Percentiles rank a stretch among this genome's conserved stretches.
phyloP scores from a whole-genome alignment of 2,888 invertebrate species.

The Meteorus colon region DNA sequence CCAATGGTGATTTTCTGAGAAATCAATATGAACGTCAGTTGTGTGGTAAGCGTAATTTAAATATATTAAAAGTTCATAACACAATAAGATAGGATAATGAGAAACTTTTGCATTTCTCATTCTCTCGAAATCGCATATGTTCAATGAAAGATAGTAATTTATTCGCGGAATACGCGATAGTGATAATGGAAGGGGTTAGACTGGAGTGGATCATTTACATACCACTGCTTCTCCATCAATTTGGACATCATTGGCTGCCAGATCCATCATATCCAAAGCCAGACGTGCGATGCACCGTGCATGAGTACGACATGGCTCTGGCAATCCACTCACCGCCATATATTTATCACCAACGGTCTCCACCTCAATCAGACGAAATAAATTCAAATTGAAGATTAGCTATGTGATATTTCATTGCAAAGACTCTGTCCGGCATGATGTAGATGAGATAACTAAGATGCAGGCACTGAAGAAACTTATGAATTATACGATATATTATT shows the following conservation, averaged over 20 bases:
- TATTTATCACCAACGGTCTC: conserved; percentile 99
- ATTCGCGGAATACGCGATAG: not conserved
- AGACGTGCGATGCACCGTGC: conserved; percentile 92
- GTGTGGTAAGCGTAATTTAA: not conserved
- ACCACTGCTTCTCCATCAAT: conserved; percentile 93
- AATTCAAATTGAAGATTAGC: too few relatives aligned
- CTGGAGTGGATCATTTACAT: conserved; percentile 69
- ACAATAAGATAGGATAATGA: not conserved
- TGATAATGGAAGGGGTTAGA: not conserved
- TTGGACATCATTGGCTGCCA: conserved; percentile 85
- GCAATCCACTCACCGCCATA: conserved; percentile 97
- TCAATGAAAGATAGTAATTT: not conserved
- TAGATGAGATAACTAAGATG: too few relatives aligned
- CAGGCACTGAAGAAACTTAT: too few relatives aligned
- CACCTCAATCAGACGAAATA: conserved; percentile 77
- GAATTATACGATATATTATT: too few relatives aligned
- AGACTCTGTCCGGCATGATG: too few relatives aligned
- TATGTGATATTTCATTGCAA: too few relatives aligned
- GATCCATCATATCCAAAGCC: conserved; percentile 96
- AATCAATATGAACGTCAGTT: conserved; percentile 25
- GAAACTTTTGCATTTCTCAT: too few relatives aligned
- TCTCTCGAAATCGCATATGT: not conserved
- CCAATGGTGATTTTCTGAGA: conserved; percentile 92
- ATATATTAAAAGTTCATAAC: not conserved
- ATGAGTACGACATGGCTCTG: conserved; percentile 91